Evolutionary conservation across 2,888 invertebrate genomes (phyloP).

Genomic region (Leptinotarsa juncta): DNA sequence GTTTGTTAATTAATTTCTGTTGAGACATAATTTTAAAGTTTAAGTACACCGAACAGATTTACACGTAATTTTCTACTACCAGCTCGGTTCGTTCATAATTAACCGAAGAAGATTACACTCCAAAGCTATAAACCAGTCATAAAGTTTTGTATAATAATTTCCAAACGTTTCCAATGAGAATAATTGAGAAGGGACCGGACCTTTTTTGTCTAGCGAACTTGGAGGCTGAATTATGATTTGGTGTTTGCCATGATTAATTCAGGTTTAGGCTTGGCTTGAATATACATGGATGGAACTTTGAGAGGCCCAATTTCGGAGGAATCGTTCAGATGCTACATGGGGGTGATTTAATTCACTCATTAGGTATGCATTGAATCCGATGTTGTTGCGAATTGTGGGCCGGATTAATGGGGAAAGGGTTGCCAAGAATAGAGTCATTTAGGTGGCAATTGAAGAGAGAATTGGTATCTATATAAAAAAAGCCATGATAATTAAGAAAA

Average conservation of each 20-base stretch:
- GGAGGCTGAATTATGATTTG: slow-evolving; percentile 25
- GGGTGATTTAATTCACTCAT: slow-evolving; percentile 21
- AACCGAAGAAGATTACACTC: slow-evolving; percentile 43
- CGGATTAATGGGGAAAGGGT: slow-evolving; percentile 8
- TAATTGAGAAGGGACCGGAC: slow-evolving; percentile 29
- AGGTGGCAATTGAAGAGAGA: not conserved
- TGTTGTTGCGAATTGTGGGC: slow-evolving; percentile 20
- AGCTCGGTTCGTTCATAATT: slow-evolving; percentile 39
- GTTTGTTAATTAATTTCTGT: slow-evolving; percentile 49
- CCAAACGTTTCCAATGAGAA: slow-evolving; percentile 38
- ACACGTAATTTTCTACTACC: slow-evolving; percentile 46
- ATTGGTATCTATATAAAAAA: too few relatives aligned
- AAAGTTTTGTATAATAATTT: slow-evolving; percentile 43
- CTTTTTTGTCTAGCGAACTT: slow-evolving; percentile 29
- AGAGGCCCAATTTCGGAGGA: not conserved
- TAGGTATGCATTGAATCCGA: slow-evolving; percentile 23
- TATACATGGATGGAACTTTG: slow-evolving; percentile 9
- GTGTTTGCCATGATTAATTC: slow-evolving; percentile 25
- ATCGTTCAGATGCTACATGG: slow-evolving; percentile 22
- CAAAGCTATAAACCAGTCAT: slow-evolving; percentile 43
- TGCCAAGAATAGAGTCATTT: not conserved
- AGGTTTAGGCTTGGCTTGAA: slow-evolving; percentile 16
- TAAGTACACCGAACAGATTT: slow-evolving; percentile 45
- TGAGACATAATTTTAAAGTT: slow-evolving; percentile 47
- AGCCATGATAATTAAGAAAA: too few relatives aligned